phyloP scores from a whole-genome alignment of 2,113 vertebrate species.

The Gallinago undulata region DNA sequence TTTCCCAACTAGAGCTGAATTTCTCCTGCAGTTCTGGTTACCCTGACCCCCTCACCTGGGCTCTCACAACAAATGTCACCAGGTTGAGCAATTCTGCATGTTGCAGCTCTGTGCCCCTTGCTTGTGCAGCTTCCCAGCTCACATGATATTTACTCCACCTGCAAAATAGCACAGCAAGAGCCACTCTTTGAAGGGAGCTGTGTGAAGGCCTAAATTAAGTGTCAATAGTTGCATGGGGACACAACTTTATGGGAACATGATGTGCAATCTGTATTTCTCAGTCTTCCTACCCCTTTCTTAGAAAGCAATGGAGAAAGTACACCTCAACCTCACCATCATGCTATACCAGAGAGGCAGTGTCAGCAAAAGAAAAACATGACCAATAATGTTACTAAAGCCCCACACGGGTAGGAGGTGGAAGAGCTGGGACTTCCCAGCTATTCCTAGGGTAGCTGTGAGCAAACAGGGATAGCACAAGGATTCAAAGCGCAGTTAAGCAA shows the following conservation, averaged over 20 bases:
- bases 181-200: neutral
- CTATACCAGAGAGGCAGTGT: neutral
- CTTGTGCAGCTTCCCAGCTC: neutral
- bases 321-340: accelerated
- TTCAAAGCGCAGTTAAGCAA: neutral
- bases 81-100: neutral
- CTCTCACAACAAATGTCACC: neutral
- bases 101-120: neutral
- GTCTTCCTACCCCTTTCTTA: neutral
- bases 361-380: neutral
- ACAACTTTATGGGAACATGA: neutral
- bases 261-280: neutral
- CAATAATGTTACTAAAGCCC: neutral
- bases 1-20: neutral
- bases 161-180: neutral
- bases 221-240: neutral
- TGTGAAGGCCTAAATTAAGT: neutral
- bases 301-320: neutral
- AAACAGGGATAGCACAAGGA: neutral
- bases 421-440: neutral
- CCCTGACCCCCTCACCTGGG: neutral
- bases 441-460: neutral
- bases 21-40: neutral
- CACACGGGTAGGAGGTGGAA: neutral
- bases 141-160: neutral